These are phyloP conservation scores for Prolemur simus DNA, from an alignment of 2,113 vertebrate species.

Conservation along the genomic window DNA sequence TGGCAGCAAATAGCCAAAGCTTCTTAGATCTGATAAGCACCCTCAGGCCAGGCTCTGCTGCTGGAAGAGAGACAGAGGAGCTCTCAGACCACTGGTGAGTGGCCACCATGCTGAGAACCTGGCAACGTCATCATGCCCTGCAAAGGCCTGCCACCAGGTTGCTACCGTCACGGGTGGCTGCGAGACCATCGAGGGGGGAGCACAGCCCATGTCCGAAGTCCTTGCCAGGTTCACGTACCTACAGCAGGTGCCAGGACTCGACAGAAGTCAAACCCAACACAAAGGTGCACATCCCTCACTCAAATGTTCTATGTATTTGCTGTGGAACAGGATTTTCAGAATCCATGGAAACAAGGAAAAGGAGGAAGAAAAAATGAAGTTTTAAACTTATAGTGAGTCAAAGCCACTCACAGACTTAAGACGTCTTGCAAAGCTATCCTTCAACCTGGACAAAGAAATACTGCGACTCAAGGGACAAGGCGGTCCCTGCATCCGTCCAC, in stretches of 20 bases:
- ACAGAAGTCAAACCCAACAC: not conserved
- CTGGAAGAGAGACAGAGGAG: not conserved
- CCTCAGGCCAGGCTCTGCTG: not conserved
- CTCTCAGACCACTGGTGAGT: not conserved
- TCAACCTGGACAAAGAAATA: not conserved
- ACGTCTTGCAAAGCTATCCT: not conserved
- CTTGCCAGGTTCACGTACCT: not conserved
- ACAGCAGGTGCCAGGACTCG: rapidly evolving
- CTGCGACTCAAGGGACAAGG: not conserved
- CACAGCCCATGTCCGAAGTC: rapidly evolving
- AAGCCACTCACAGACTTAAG: not conserved
- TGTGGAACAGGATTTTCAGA: not conserved
- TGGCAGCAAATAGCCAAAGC: too few relatives aligned
- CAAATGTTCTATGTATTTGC: not conserved
- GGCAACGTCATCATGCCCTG: rapidly evolving
- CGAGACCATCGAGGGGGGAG: rapidly evolving
- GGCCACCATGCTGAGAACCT: not conserved
- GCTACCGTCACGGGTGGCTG: rapidly evolving
- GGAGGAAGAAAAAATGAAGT: not conserved
- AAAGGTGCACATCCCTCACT: rapidly evolving
- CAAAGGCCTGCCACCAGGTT: too few relatives aligned
- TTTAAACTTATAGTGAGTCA: not conserved
- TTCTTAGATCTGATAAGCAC: rapidly evolving
- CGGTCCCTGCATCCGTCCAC: rapidly evolving
- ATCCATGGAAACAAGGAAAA: not conserved